A percentile compares a stretch with the other conserved stretches of the same genome.
Evolutionary conservation across 2,888 invertebrate genomes (phyloP).

Genomic region (Polydrusus cervinus): DNA sequence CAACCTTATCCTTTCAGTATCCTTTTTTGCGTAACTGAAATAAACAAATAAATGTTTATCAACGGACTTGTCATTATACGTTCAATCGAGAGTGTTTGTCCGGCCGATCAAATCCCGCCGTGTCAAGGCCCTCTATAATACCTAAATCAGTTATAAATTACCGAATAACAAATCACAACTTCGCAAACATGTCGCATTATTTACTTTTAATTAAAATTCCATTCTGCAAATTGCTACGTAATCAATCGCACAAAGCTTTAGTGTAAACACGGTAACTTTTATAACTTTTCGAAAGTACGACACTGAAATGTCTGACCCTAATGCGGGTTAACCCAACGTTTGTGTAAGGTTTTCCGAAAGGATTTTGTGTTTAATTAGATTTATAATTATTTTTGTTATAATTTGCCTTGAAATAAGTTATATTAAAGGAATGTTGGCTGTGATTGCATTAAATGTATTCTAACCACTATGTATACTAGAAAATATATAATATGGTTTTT

Average conservation of each 20-base stretch:
- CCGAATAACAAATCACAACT: not conserved
- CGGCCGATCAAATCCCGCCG: not conserved
- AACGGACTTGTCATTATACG: not conserved
- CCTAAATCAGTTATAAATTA: not conserved
- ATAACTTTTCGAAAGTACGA: slow-evolving; percentile 9
- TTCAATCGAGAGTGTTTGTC: too few relatives aligned
- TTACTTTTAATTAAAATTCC: slow-evolving; percentile 16
- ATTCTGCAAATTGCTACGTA: slow-evolving; percentile 5
- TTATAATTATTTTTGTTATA: slow-evolving; percentile 8
- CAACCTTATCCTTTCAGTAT: too few relatives aligned
- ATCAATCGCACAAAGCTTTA: slow-evolving; percentile 1
- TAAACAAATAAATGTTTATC: not conserved
- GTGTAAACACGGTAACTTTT: slow-evolving; percentile 1
- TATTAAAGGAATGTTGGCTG: not conserved
- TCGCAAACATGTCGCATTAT: slow-evolving; percentile 4
- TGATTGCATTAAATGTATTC: too few relatives aligned
- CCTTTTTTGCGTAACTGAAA: too few relatives aligned
- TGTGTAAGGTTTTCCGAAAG: not conserved
- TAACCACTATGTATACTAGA: too few relatives aligned
- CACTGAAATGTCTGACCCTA: slow-evolving; percentile 11
- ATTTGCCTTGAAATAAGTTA: not conserved
- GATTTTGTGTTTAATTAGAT: slow-evolving; percentile 1
- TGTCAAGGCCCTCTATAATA: not conserved
- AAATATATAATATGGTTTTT: too few relatives aligned
- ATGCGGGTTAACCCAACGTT: slow-evolving; percentile 16